These are phyloP conservation scores for Sebastes elongatus DNA, from an alignment of 2,797 vertebrate species.

Conservation along the genomic window DNA sequence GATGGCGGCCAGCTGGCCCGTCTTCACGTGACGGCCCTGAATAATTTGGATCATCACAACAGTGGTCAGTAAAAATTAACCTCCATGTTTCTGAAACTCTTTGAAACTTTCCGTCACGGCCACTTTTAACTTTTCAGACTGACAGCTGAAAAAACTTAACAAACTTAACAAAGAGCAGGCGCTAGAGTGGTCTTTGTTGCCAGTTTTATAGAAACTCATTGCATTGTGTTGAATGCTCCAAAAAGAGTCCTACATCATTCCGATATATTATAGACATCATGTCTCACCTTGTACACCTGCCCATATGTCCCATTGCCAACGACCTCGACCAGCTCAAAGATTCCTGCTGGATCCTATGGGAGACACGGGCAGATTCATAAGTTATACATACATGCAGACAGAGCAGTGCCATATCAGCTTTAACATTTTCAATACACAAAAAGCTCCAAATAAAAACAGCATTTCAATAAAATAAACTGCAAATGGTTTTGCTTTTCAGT, in stretches of 20 bases:
- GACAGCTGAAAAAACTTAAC: not conserved
- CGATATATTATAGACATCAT: not conserved
- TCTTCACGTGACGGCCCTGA: slow-evolving; percentile 87
- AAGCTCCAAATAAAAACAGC: not conserved
- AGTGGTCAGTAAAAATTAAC: slow-evolving; percentile 4
- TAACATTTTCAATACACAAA: not conserved
- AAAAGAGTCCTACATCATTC: not conserved
- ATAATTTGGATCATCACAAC: slow-evolving; percentile 2
- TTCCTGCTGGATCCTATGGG: slow-evolving; percentile 91
- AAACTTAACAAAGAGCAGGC: not conserved
- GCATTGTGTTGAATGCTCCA: not conserved
- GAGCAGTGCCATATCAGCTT: not conserved
- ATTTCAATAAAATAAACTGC: not conserved
- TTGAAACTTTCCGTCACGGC: slow-evolving; percentile 1
- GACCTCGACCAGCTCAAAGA: slow-evolving; percentile 95
- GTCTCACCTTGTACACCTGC: slow-evolving; percentile 93
- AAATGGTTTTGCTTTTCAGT: not conserved
- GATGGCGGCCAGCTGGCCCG: slow-evolving; percentile 93
- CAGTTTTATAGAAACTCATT: not conserved
- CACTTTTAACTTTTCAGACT: slow-evolving; percentile 2
- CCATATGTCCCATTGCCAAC: slow-evolving; percentile 96
- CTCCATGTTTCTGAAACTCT: not conserved
- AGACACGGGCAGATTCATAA: slow-evolving; percentile 16
- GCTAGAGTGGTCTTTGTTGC: not conserved
- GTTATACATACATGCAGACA: not conserved